These are phyloP conservation scores for Drosophila bunnanda DNA, from an alignment of 2,888 invertebrate species.

Conservation along the genomic window DNA sequence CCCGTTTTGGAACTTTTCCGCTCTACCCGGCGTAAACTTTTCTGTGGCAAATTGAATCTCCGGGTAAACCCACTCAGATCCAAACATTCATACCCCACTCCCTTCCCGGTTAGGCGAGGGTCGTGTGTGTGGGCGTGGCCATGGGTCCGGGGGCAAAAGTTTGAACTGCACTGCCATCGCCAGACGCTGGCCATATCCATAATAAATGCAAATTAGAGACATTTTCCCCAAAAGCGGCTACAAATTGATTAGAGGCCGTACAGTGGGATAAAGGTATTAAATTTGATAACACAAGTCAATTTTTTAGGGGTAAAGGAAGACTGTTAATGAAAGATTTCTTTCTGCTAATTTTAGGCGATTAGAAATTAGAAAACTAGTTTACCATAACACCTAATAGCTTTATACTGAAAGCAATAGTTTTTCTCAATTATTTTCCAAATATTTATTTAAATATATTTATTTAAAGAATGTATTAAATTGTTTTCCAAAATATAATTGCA, in stretches of 20 bases:
- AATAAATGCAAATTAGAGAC: slow-evolving; percentile 81
- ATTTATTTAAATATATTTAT: no score
- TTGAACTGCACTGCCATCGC: slow-evolving; percentile 77
- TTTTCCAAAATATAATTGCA: background rate
- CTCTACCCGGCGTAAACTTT: slow-evolving; percentile 37
- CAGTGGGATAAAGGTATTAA: slow-evolving; percentile 43
- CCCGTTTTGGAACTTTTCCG: slow-evolving; percentile 41
- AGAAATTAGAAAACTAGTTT: no score
- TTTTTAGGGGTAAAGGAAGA: no score
- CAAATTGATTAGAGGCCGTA: slow-evolving; percentile 81
- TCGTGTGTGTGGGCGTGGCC: slow-evolving; percentile 69
- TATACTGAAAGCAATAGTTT: no score
- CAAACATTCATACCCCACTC: background rate
- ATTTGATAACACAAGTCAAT: background rate
- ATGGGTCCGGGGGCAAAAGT: slow-evolving; percentile 60
- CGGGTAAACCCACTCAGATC: background rate
- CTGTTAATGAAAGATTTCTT: no score
- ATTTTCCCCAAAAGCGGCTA: slow-evolving; percentile 70
- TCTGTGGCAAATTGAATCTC: slow-evolving; percentile 45
- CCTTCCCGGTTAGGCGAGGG: slow-evolving; percentile 1
- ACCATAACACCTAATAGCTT: no score
- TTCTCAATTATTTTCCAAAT: no score
- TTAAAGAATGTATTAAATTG: no score
- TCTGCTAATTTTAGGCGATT: no score
- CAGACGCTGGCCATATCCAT: slow-evolving; percentile 75